Conservation (phyloP, 2,113 vertebrate genomes). For the Tachycineta bicolor region DNA sequence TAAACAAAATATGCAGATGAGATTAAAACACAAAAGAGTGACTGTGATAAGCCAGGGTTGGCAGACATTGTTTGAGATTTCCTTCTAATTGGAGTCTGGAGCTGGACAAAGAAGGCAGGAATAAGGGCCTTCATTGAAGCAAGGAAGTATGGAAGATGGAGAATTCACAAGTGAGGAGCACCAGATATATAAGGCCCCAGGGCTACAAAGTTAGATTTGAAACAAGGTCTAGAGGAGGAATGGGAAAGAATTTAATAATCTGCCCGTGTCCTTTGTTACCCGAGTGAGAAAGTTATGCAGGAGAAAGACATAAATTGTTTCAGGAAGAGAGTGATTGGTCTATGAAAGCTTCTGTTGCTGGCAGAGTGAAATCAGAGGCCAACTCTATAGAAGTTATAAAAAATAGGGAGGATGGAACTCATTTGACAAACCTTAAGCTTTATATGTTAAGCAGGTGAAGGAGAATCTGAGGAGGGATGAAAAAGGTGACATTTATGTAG, state of each 20-base stretch:
- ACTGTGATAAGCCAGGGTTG: background rate
- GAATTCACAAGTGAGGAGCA: background rate
- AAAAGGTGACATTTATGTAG: constrained; percentile 44
- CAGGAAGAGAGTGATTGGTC: background rate
- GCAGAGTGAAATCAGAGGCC: background rate
- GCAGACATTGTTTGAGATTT: background rate
- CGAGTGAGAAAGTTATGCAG: background rate
- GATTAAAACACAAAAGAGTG: background rate
- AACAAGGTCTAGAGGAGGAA: background rate
- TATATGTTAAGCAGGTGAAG: constrained; percentile 36
- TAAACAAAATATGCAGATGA: background rate
- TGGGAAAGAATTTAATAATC: background rate
- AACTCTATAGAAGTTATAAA: background rate
- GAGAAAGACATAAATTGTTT: background rate
- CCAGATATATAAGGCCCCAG: background rate
- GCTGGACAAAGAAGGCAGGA: background rate
- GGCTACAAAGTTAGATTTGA: background rate
- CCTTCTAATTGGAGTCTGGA: background rate
- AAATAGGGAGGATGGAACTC: constrained; percentile 9
- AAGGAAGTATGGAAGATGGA: background rate
- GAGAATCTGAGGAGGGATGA: constrained; percentile 19
- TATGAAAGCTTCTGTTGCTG: background rate
- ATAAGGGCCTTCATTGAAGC: background rate
- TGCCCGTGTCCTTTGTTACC: background rate
- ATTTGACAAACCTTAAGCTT: constrained; percentile 31